Conservation (phyloP, 2,113 vertebrate species). For the Prinia subflava region DNA sequence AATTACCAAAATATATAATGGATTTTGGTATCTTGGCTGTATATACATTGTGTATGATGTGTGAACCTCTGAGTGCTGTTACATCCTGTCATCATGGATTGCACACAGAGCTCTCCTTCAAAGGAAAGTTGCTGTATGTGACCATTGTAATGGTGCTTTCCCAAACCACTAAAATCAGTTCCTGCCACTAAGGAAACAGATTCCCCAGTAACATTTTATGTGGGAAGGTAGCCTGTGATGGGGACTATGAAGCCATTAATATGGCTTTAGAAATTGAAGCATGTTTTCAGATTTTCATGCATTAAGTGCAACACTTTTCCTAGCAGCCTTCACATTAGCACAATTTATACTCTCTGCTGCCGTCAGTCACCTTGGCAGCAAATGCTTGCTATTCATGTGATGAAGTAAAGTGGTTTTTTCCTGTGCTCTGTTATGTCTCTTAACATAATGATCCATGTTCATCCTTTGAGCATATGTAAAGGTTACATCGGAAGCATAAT, state of each 20-base stretch:
- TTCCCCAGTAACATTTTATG: rapidly evolving
- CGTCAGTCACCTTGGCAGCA: background rate
- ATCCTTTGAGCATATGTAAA: background rate
- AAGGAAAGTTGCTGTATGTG: background rate
- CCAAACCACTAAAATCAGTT: background rate
- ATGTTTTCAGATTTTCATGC: background rate
- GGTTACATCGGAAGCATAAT: background rate
- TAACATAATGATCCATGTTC: background rate
- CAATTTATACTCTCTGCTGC: background rate
- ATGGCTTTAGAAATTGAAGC: background rate
- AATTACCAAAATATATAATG: background rate
- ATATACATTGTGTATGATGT: rapidly evolving
- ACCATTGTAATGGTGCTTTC: background rate
- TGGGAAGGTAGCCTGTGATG: background rate
- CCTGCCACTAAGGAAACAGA: background rate
- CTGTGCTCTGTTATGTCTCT: background rate
- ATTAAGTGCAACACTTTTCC: background rate
- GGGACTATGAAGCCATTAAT: background rate
- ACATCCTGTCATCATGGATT: background rate
- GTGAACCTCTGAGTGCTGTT: background rate
- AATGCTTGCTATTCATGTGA: background rate
- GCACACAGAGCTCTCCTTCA: background rate
- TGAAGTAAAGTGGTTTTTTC: background rate
- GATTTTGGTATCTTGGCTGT: background rate
- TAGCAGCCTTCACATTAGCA: background rate